Evolutionary conservation across 2,888 invertebrate species (phyloP).

Genomic region (Lordiphosa andalusiaca): DNA sequence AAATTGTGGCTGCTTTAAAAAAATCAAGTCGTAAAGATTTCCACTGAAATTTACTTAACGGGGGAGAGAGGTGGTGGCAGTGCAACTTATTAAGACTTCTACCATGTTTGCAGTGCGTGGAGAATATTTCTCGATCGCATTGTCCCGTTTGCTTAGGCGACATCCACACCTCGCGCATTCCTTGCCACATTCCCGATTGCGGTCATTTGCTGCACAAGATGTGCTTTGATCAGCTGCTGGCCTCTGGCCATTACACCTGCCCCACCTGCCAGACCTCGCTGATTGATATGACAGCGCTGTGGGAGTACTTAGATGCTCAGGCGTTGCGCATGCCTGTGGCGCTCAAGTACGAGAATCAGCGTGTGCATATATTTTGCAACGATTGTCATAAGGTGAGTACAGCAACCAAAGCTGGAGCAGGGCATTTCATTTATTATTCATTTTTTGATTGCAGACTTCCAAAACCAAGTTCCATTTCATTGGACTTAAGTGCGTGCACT

Average conservation of each 20-base stretch:
- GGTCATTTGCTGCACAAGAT: conserved; percentile 93
- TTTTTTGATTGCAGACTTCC: conserved; percentile 84
- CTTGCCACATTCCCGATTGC: conserved; percentile 94
- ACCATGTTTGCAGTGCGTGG: conserved; percentile 86
- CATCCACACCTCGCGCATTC: conserved; percentile 93
- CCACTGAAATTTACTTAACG: background rate
- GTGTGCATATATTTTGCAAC: conserved; percentile 91
- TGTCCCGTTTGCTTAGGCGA: conserved; percentile 95
- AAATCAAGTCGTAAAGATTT: conserved; percentile 38
- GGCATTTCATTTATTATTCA: conserved; percentile 1
- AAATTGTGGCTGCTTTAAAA: conserved; percentile 15
- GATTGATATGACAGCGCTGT: conserved; percentile 90
- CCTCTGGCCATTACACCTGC: conserved; percentile 91
- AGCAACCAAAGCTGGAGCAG: background rate
- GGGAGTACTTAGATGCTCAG: conserved; percentile 89
- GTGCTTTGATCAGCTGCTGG: conserved; percentile 88
- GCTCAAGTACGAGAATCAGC: conserved; percentile 88
- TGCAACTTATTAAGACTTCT: background rate
- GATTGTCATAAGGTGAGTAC: conserved; percentile 91
- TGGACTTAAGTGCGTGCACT: conserved; percentile 91
- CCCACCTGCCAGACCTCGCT: conserved; percentile 94
- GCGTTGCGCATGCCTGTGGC: conserved; percentile 92
- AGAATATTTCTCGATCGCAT: conserved; percentile 92
- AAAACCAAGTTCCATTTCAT: conserved; percentile 92
- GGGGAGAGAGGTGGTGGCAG: too few relatives aligned